Percentiles rank a stretch among this genome's conserved stretches.
These are phyloP conservation scores for Thumatha senex DNA, from an alignment of 2,888 invertebrate genomes.

Conservation along the genomic window DNA sequence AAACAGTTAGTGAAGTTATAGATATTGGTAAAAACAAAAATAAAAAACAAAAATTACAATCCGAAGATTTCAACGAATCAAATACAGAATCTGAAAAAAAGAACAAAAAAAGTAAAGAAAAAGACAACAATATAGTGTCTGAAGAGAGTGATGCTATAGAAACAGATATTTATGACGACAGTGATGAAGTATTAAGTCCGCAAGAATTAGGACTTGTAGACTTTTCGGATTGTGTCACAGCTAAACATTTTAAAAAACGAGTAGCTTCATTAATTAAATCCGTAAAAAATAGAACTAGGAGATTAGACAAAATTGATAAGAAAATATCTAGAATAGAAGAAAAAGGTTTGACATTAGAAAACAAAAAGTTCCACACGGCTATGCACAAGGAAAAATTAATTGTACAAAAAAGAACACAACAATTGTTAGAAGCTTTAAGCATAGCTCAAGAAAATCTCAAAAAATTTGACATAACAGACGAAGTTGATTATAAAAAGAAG, in stretches of 20 bases:
- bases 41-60: constrained; percentile 13
- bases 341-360: constrained; percentile 48
- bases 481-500: constrained; percentile 30
- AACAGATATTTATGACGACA: constrained; percentile 57
- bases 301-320: constrained; percentile 47
- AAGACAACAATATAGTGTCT: constrained; percentile 25
- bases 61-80: neutral
- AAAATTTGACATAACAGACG: constrained; percentile 40
- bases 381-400: constrained; percentile 63
- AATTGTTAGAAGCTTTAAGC: constrained; percentile 49
- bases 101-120: constrained; percentile 10
- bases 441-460: constrained; percentile 42
- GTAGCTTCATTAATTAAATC: constrained; percentile 52
- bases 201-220: constrained; percentile 60
- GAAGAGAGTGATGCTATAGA: constrained; percentile 70
- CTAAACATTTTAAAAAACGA: constrained; percentile 57
- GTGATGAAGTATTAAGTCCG: constrained; percentile 49
- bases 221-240: constrained; percentile 54
- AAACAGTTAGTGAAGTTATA: neutral
- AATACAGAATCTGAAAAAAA: constrained; percentile 6
- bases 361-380: constrained; percentile 65
- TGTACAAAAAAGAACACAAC: constrained; percentile 49
- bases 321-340: constrained; percentile 64
- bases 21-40: constrained; percentile 1
- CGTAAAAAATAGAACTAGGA: constrained; percentile 48